Conservation (phyloP, 2,797 vertebrate species). For the Rhinichthys osculus region DNA sequence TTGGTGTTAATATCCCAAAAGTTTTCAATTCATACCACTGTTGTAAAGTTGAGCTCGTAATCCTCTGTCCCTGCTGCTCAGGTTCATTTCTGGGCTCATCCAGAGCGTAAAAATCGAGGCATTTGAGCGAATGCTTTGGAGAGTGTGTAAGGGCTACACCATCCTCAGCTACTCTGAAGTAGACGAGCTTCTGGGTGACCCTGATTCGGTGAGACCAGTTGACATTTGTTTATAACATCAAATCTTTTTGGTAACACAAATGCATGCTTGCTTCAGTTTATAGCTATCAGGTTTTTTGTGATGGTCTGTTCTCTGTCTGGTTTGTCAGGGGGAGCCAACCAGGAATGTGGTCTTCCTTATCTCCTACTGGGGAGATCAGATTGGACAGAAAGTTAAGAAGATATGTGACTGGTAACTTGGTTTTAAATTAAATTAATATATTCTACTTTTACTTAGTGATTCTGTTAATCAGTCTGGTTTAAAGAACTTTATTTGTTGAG, state of each 20-base stretch:
- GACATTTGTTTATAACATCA: not conserved
- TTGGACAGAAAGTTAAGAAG: slow-evolving; percentile 98
- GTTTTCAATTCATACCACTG: not conserved
- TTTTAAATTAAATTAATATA: not conserved
- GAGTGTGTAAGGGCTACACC: slow-evolving; percentile 95
- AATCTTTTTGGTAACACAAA: not conserved
- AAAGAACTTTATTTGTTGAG: not conserved
- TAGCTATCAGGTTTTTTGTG: not conserved
- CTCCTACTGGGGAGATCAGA: slow-evolving; percentile 98
- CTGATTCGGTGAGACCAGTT: slow-evolving; percentile 82
- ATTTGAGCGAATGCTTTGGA: slow-evolving; percentile 97
- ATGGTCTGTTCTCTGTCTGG: slow-evolving; percentile 16
- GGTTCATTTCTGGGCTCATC: slow-evolving; percentile 94
- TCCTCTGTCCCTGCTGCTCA: slow-evolving; percentile 62
- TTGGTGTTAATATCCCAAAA: not conserved
- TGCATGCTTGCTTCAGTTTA: not conserved
- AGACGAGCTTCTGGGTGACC: slow-evolving; percentile 86
- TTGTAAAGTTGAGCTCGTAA: not conserved
- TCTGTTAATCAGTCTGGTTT: slow-evolving; percentile 22
- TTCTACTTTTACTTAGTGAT: not conserved
- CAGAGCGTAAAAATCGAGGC: slow-evolving; percentile 89
- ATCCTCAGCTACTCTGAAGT: slow-evolving; percentile 92
- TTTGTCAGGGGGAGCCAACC: slow-evolving; percentile 84
- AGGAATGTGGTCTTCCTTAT: slow-evolving; percentile 94
- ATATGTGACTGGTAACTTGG: slow-evolving; percentile 95